Conservation (phyloP, 2,888 invertebrate species). For the Morpho achilles region DNA sequence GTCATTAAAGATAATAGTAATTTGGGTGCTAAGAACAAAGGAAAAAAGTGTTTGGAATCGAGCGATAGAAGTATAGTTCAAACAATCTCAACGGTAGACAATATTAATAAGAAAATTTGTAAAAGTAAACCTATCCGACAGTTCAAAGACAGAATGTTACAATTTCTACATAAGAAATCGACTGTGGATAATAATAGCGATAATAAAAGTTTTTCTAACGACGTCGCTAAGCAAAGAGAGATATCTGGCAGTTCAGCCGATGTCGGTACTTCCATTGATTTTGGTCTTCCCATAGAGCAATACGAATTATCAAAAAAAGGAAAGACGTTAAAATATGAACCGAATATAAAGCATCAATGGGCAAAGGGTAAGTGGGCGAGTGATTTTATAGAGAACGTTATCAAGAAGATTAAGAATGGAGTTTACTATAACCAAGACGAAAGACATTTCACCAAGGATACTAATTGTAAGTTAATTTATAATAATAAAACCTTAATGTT, state of each 20-base stretch:
- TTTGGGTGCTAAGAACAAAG: neutral
- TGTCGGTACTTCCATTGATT: conserved; percentile 7
- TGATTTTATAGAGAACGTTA: conserved; percentile 64
- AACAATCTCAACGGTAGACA: neutral
- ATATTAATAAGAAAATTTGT: conserved; percentile 1
- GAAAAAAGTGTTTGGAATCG: neutral
- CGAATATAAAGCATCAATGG: conserved; percentile 36
- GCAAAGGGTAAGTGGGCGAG: conserved; percentile 55
- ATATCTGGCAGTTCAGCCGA: conserved; percentile 1
- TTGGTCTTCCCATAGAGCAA: neutral
- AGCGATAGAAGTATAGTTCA: neutral
- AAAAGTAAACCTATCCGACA: conserved; percentile 42
- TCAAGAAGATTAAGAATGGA: conserved; percentile 56
- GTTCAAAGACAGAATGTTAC: conserved; percentile 53
- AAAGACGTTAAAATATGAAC: conserved; percentile 1
- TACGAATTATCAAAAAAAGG: conserved; percentile 1
- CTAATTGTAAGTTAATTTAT: conserved; percentile 1
- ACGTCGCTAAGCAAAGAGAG: neutral
- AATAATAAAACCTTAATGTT: neutral
- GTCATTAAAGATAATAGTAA: neutral
- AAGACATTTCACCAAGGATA: conserved; percentile 19
- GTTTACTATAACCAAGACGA: conserved; percentile 51
- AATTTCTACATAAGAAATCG: conserved; percentile 48
- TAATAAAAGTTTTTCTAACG: conserved; percentile 10
- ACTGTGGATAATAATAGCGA: conserved; percentile 20